phyloP scores from a whole-genome alignment of 92 coral and sea anemone genomes.

The Porites evermanni region DNA sequence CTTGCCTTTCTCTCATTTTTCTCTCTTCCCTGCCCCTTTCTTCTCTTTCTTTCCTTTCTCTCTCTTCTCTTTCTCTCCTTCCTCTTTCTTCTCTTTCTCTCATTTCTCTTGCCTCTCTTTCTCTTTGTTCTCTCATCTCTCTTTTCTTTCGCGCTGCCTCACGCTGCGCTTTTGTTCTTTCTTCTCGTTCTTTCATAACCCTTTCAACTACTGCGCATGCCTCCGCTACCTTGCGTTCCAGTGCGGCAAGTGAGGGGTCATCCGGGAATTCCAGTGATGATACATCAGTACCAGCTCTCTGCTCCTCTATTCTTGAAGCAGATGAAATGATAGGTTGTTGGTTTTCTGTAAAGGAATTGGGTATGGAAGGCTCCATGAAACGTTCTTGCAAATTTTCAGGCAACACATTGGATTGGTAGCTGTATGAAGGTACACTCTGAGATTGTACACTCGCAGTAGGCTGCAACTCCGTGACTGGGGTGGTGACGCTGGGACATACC shows the following conservation, averaged over 20 bases:
- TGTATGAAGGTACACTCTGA: not conserved
- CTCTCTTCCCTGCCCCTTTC: not conserved
- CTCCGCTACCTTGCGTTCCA: too few species aligned
- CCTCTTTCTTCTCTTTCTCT: not conserved
- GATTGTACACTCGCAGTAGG: not conserved
- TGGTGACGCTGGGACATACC: not conserved
- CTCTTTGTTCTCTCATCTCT: too few species aligned
- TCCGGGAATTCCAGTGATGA: constrained; percentile 1
- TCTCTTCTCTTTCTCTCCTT: constrained; percentile 5
- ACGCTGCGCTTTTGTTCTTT: constrained; percentile 1
- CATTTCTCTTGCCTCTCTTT: not conserved
- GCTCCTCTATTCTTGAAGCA: not conserved
- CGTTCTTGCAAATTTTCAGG: not conserved
- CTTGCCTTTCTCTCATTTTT: too few species aligned
- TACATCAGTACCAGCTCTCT: not conserved
- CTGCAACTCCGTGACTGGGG: not conserved
- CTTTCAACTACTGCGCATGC: too few species aligned
- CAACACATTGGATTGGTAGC: not conserved
- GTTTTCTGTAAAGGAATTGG: not conserved
- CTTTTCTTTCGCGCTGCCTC: too few species aligned
- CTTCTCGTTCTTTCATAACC: constrained; percentile 27
- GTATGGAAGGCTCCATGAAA: not conserved
- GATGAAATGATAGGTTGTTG: too few species aligned
- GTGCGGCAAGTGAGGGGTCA: too few species aligned
- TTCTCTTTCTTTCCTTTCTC: constrained; percentile 18